Base-by-base conservation (phyloP, 2,888 invertebrate genomes). In the Microplitis manilae region DNA sequence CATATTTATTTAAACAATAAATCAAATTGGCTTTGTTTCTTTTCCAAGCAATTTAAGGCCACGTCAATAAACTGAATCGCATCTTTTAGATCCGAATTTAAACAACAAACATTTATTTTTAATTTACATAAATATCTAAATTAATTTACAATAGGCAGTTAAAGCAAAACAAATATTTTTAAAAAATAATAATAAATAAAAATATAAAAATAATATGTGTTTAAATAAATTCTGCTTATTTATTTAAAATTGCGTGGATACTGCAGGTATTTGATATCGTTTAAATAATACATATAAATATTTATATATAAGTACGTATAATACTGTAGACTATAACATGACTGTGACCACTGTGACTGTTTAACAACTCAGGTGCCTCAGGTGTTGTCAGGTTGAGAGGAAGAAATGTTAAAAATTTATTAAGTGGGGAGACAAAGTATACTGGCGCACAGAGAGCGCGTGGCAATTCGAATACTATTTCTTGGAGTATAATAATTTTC, bases 401-500 rank as follows among this genome's bases (percentile, higher is more conserved):
- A 50, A 50, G 17, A 50, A 69, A 67, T 68, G 68, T 68, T 30
- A 68, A 68, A 40, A 15, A 38, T 40, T 15, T 38, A 13, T 67
- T 39, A 39, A 7, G 15, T 39, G 40, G 40, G 40, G 13, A 38
- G 13, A 39, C 68, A n/a, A 68, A 15, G 13, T 39, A 40, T 39
- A 68, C 68, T 39, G 68, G 9, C 7, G 38, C 13, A 68, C 39
- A 20, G 38, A 20, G 68, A 68, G 15, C 41, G 68, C 68, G 40
- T 68, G 68, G 68, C 68, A 39, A 40, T 68, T 68, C 15, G 5
- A 15, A 68, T 40, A 40, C 40, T 40, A 68, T 40, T 39, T 68
- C 68, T 68, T 40, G 17, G 38, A 2, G 15, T 40, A 68, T 39
- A 68, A 68, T n/a, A 68, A 68, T 68, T 68, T 68, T 40, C 8